Evolutionary conservation across 2,888 invertebrate species (phyloP).

Genomic region (Idaea aversata): DNA sequence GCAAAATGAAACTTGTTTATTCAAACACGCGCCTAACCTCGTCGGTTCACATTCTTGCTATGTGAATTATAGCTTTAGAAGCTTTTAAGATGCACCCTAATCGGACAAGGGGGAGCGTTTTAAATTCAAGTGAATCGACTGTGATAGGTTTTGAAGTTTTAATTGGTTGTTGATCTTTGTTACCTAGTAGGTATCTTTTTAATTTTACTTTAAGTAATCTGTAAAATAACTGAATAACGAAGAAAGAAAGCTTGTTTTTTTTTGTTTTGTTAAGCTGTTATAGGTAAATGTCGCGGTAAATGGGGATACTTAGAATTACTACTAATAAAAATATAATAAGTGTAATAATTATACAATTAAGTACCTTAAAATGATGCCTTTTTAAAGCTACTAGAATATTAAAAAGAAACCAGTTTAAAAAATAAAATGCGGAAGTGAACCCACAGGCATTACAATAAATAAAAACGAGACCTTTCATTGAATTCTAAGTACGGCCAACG

Average conservation of each 20-base stretch:
- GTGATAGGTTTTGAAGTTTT: slow-evolving; percentile 68
- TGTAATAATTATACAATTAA: no score
- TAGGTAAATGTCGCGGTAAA: no score
- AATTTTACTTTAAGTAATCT: slow-evolving; percentile 21
- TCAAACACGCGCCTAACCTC: slow-evolving; percentile 63
- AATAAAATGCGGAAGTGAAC: background rate
- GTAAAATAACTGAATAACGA: slow-evolving; percentile 19
- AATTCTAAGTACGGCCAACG: slow-evolving; percentile 4
- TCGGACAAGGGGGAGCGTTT: slow-evolving; percentile 67
- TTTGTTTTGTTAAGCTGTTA: background rate
- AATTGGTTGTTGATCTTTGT: slow-evolving; percentile 69
- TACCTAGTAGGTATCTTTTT: slow-evolving; percentile 27
- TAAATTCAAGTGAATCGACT: slow-evolving; percentile 65
- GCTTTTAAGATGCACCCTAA: slow-evolving; percentile 78
- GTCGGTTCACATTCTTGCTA: slow-evolving; percentile 73
- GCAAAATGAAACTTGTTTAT: slow-evolving; percentile 41
- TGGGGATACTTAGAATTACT: no score
- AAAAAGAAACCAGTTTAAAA: background rate
- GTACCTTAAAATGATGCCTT: no score
- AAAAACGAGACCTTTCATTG: background rate
- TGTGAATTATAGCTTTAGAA: slow-evolving; percentile 72
- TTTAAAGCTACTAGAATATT: background rate
- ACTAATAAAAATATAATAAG: no score
- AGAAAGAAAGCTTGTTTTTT: slow-evolving; percentile 13
- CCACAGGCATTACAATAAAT: background rate